These are phyloP conservation scores for Neosalanx taihuensis DNA, from an alignment of 2,797 vertebrate species.

Conservation along the genomic window DNA sequence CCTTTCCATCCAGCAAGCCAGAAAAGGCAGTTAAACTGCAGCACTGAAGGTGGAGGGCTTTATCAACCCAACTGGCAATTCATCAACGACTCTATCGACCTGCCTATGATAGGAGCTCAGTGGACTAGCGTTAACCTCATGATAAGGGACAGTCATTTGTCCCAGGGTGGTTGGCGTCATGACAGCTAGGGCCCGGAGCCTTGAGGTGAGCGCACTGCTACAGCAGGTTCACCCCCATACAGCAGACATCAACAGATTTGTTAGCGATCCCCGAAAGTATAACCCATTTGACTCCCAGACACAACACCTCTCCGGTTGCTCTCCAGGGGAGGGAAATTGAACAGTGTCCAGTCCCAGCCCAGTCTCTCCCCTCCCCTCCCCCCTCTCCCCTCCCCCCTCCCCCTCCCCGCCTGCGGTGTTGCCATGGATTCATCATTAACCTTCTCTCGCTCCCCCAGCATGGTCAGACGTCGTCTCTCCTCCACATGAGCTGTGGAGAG, in stretches of 20 bases:
- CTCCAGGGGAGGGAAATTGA: conserved; percentile 16
- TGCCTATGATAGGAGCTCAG: conserved; percentile 21
- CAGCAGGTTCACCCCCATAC: neutral
- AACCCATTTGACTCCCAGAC: no score
- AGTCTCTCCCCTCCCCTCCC: conserved; percentile 7
- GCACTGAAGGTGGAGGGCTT: conserved; percentile 14
- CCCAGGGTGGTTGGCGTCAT: conserved; percentile 27
- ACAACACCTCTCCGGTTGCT: neutral
- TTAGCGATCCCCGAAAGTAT: no score
- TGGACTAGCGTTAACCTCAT: conserved; percentile 22
- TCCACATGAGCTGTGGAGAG: neutral
- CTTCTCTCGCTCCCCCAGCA: conserved; percentile 36
- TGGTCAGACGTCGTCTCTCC: conserved; percentile 45
- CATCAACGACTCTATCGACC: conserved; percentile 7
- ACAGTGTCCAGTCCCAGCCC: conserved; percentile 38
- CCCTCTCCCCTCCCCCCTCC: conserved; percentile 15
- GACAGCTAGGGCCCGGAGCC: conserved; percentile 34
- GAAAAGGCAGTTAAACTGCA: conserved; percentile 7
- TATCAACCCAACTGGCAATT: conserved; percentile 15
- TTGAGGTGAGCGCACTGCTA: conserved; percentile 15
- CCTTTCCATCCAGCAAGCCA: neutral
- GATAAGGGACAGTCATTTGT: conserved; percentile 32
- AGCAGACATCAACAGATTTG: no score
- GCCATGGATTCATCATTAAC: conserved; percentile 60
- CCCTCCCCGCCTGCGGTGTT: conserved; percentile 23